Evolutionary conservation across 2,888 invertebrate species (phyloP), one percentile per base, ranked within the genome.

Genomic region (Cheilosia vernalis): DNA sequence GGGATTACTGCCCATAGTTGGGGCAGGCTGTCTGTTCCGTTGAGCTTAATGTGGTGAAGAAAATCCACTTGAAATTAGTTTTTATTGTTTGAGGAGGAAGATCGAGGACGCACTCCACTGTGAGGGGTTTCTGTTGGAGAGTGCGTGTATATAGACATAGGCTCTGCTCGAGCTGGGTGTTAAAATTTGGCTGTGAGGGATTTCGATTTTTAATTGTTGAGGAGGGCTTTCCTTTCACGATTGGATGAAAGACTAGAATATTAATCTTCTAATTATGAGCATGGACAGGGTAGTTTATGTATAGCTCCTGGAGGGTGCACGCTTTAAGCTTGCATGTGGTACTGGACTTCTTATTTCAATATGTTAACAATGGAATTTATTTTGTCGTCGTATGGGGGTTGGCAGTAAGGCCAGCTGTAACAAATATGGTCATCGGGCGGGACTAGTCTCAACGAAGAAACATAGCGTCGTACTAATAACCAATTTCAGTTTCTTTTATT

Each of bases 11-110:
- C 72, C 69, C 86, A 76, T 67, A 53, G 67, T 78, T 81, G 67
- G 60, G 5, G 17, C 24, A 15, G 21, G 44, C 55, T 66, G 72
- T 77, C 76, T 85, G 78, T 73, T 69, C 24, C 33, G 73, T 69
- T 70, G 77, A 82, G 82, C 77, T 82, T 86, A 78, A 82, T 86
- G 73, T 86, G 86, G 86, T 86, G 82, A 82, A 82, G 72, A 82
- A 86, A 78, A 82, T 82, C 86, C 76, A 67, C 66, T 81, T 69
- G 74, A 84, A 84, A 80, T 84, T 74, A 70, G 64, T 74, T 80
- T 74, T 84, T 80, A 84, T 83, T 21, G 69, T 84, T 70, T 49
- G 42, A 58, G 33, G 58, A 64, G 33, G 58, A 53, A 76, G 56
- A 81, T 81, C 69, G 74, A 74, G 69, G 67, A 49, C 24, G 24